Conservation (phyloP, 2,797 vertebrate species). For the Lepus oiostolus region DNA sequence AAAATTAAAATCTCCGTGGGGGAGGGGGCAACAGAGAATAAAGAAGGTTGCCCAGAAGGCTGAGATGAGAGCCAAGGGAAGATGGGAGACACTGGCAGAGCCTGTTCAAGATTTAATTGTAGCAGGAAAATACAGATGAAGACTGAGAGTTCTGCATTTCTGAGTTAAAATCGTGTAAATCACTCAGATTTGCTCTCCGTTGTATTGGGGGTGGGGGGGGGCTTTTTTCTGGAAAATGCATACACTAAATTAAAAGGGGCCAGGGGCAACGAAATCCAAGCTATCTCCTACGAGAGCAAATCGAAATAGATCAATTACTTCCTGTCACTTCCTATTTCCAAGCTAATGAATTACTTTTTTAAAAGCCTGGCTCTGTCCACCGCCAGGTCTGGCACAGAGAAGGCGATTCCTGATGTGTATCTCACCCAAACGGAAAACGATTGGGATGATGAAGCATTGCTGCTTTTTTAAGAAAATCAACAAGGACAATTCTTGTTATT, state of each 20-base stretch:
- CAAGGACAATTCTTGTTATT: constrained; percentile 18
- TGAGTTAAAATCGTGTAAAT: constrained; percentile 58
- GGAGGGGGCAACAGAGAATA: constrained; percentile 58
- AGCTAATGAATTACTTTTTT: constrained; percentile 78
- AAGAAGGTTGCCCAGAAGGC: neutral
- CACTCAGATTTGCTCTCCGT: neutral
- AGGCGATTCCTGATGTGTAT: neutral
- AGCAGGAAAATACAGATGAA: neutral
- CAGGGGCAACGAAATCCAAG: constrained; percentile 71
- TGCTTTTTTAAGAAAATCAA: neutral
- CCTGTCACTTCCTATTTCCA: constrained; percentile 78
- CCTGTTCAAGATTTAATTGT: neutral
- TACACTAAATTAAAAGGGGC: constrained; percentile 55
- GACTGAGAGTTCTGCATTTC: constrained; percentile 2
- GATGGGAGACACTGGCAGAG: neutral
- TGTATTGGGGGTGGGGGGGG: neutral
- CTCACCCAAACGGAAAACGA: neutral
- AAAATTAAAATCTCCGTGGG: constrained; percentile 69
- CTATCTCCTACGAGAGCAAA: constrained; percentile 60
- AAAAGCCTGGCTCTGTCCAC: constrained; percentile 58
- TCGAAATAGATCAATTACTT: constrained; percentile 79
- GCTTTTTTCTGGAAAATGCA: constrained; percentile 61
- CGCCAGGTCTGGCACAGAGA: neutral
- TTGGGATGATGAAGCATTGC: neutral
- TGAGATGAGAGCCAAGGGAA: neutral